Evolutionary conservation across 92 coral and sea anemone species (phyloP), one percentile per base, ranked within the genome.

Genomic region (Isaurus tuberculatus): DNA sequence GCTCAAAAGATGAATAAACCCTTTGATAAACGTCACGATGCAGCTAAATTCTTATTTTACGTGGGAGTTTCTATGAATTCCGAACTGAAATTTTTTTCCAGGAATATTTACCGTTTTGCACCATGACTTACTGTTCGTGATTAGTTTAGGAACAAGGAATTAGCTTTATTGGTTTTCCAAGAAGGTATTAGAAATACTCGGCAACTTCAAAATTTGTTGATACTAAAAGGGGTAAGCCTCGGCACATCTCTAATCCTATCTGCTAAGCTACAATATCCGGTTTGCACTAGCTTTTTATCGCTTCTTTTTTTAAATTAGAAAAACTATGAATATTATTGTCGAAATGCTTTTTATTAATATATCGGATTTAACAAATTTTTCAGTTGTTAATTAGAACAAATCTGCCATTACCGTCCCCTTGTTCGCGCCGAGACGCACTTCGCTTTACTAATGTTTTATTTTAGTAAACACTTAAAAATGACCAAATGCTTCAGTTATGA

Each of bases 391-490:
- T 26, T 63, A 8, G 13, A 15, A 63, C 33, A 26, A 63, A 0
- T 23, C 17, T 26, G 25, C 9, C 57, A 72, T 26, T 1, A 6
- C 26, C 43, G 60, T 1, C 27, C 25, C 16, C 4, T 27, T 43
- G 60, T 72, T 72, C 78, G 13, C 48, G n/a, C 7, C n/a, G 58
- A 27, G 34, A 72, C 1, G 23, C 53, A 43, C 19, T 28, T 16
- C 17, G 34, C 31, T 22, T 57, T 57, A 11, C 27, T n/a, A 19
- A 63, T 63, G 61, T 23, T 22, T 37, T 58, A 77, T 77, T 77
- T 77, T 60, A 25, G 82, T 77, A 57, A 60, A 55, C 70, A 77
- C 70, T 77, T 77, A 4, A 77, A 19, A 60, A 58, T 77, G 82
- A 77, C 44, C 65, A 17, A 58, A 77, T 25, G 55, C 82, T 77